Evolutionary conservation across 2,797 vertebrate genomes (phyloP).

Genomic region (Microchirus variegatus): DNA sequence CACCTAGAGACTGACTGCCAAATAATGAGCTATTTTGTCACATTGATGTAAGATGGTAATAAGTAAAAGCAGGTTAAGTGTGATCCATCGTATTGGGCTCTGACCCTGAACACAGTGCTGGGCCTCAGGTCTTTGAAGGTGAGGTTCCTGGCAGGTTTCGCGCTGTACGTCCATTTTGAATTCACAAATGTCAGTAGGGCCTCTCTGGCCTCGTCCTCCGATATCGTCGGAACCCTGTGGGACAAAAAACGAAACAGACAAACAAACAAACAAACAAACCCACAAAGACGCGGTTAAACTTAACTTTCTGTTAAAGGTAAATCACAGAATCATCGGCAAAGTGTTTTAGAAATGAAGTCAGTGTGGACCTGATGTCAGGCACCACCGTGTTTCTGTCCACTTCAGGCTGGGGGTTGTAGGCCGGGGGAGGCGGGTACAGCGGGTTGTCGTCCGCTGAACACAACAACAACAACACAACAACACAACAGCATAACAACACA

Average conservation of each 20-base stretch:
- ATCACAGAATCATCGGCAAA: too few relatives aligned
- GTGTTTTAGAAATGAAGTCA: not conserved
- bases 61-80: too few relatives aligned
- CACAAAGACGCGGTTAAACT: not conserved
- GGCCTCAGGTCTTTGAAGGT: slow-evolving; percentile 81
- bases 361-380: slow-evolving; percentile 73
- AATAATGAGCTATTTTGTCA: too few relatives aligned
- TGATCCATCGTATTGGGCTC: too few relatives aligned
- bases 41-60: too few relatives aligned
- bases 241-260: not conserved
- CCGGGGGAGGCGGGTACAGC: slow-evolving; percentile 72
- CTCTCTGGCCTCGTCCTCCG: slow-evolving; percentile 82
- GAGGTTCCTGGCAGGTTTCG: slow-evolving; percentile 80
- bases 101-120: slow-evolving; percentile 81
- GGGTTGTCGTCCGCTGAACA: slow-evolving; percentile 55
- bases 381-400: slow-evolving; percentile 75
- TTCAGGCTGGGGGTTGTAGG: slow-evolving; percentile 70
- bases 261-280: too few relatives aligned
- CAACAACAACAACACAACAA: too few relatives aligned
- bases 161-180: slow-evolving; percentile 84
- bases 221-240: slow-evolving; percentile 79
- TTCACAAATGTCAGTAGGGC: slow-evolving; percentile 85
- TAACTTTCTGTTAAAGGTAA: too few relatives aligned
- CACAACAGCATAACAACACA: too few relatives aligned
- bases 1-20: too few relatives aligned